A percentile compares a stretch with the other conserved stretches of the same genome.
These are phyloP conservation scores for Ophraella communa DNA, from an alignment of 2,888 invertebrate genomes.

Conservation along the genomic window DNA sequence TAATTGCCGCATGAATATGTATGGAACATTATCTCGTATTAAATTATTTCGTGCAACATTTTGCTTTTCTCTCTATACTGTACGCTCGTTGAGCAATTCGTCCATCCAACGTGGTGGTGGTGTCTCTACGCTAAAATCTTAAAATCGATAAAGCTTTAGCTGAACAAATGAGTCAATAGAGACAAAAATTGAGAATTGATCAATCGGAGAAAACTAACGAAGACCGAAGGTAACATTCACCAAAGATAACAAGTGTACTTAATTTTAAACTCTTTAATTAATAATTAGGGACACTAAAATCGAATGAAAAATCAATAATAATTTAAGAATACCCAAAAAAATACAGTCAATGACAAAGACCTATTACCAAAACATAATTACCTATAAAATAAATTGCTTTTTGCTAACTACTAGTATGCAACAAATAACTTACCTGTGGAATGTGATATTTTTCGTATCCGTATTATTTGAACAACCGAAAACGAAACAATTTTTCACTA, in stretches of 20 bases:
- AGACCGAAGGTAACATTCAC: not conserved
- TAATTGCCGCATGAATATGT: constrained; percentile 57
- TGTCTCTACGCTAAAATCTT: constrained; percentile 10
- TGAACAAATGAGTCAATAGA: not conserved
- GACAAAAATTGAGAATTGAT: not conserved
- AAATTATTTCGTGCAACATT: constrained; percentile 53
- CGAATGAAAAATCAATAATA: too few relatives aligned
- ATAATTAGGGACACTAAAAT: too few relatives aligned
- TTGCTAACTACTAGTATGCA: too few relatives aligned
- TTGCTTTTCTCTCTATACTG: constrained; percentile 33
- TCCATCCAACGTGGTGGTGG: constrained; percentile 14
- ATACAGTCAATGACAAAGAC: too few relatives aligned
- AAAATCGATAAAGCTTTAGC: constrained; percentile 17
- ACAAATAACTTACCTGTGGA: too few relatives aligned
- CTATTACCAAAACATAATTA: too few relatives aligned
- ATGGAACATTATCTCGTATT: constrained; percentile 56
- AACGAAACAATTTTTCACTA: too few relatives aligned
- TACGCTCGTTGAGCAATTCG: constrained; percentile 24
- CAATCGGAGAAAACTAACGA: not conserved
- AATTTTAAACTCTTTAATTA: too few relatives aligned
- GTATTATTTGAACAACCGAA: too few relatives aligned
- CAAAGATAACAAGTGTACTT: not conserved
- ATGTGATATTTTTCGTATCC: too few relatives aligned
- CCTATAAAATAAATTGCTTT: too few relatives aligned
- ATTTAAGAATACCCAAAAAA: too few relatives aligned